A percentile compares a stretch with the other conserved stretches of the same genome.
Conservation (phyloP, 2,797 vertebrate species). For the Tinamus major region DNA sequence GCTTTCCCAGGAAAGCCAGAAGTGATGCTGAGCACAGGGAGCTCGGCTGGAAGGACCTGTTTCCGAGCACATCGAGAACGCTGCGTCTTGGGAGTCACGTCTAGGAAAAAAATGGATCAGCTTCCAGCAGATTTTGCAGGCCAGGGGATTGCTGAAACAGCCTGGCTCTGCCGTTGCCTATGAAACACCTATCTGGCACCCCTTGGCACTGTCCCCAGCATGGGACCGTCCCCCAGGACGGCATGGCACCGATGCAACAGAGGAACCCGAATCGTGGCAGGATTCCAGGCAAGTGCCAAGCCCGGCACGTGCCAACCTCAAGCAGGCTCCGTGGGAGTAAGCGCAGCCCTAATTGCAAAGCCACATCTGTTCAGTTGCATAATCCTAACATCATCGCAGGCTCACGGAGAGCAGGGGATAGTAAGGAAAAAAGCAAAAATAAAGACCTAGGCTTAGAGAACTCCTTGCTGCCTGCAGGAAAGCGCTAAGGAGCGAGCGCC, state of each 20-base stretch:
- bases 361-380: slow-evolving; percentile 59
- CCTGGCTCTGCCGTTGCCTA: slow-evolving; percentile 5
- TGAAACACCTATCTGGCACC: neutral
- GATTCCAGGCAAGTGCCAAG: neutral
- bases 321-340: slow-evolving; percentile 9
- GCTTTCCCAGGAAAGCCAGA: slow-evolving; percentile 41
- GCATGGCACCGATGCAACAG: neutral
- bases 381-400: slow-evolving; percentile 26
- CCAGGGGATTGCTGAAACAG: slow-evolving; percentile 30
- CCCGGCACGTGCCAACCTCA: neutral
- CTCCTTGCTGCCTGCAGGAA: neutral
- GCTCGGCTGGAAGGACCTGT: neutral
- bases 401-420: neutral
- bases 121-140: slow-evolving; percentile 53
- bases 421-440: neutral
- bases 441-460: neutral
- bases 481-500: neutral
- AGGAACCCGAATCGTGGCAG: neutral
- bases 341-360: slow-evolving; percentile 19
- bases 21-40: slow-evolving; percentile 54
- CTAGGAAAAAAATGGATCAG: slow-evolving; percentile 58
- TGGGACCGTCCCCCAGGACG: accelerated
- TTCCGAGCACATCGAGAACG: slow-evolving; percentile 32
- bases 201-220: neutral
- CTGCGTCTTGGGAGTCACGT: neutral